A percentile compares a stretch with the other conserved stretches of the same genome.
Evolutionary conservation across 1,140 invertebrate genomes (phyloP).

Genomic region (Proctacanthus coquilletti): DNA sequence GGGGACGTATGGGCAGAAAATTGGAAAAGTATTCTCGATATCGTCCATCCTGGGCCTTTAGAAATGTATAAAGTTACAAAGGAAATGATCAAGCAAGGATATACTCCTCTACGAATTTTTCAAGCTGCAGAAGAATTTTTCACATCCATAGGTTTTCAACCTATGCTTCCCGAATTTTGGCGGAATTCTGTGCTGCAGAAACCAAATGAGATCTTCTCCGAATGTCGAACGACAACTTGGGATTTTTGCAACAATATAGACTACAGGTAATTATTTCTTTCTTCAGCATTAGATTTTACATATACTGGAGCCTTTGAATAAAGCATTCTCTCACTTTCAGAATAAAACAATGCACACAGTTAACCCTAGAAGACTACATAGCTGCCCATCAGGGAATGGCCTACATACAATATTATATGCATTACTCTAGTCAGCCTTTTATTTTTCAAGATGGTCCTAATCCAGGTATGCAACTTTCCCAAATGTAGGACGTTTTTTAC

Average conservation of each 20-base stretch:
- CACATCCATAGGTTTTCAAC: conserved; percentile 58
- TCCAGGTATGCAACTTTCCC: conserved; percentile 36
- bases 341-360: conserved; percentile 79
- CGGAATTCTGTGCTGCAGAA: conserved; percentile 55
- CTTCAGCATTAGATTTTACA: background rate
- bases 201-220: conserved; percentile 46
- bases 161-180: conserved; percentile 68
- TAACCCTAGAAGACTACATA: conserved; percentile 63
- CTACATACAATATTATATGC: conserved; percentile 69
- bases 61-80: conserved; percentile 56
- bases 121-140: conserved; percentile 70
- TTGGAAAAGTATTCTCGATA: conserved; percentile 63
- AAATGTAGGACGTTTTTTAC: conserved; percentile 23
- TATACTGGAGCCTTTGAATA: background rate
- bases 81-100: conserved; percentile 57
- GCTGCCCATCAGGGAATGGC: conserved; percentile 78
- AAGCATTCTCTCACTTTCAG: conserved; percentile 34
- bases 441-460: conserved; percentile 63
- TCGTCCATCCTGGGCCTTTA: conserved; percentile 60
- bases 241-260: conserved; percentile 74
- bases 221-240: conserved; percentile 77
- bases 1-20: conserved; percentile 75
- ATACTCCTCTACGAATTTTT: conserved; percentile 57
- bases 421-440: conserved; percentile 58
- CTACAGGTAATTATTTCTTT: conserved; percentile 43